Evolutionary conservation across 2,797 vertebrate species (phyloP).

Genomic region (Alfaro cultratus): DNA sequence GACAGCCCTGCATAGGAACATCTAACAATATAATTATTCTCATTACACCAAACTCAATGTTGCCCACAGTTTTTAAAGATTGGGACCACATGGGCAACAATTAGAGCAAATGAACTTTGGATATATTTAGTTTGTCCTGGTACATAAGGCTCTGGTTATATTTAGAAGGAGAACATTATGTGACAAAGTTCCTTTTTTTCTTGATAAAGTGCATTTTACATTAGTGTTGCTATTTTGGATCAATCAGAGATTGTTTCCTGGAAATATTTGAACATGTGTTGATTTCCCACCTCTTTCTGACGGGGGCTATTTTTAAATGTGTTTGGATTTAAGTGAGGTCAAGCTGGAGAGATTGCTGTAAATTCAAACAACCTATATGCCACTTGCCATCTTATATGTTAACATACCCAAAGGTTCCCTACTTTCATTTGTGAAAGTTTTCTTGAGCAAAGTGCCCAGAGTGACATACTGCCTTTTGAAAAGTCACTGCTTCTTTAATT

Average conservation of each 20-base stretch:
- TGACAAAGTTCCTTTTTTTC: not conserved
- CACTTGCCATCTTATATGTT: conserved; percentile 33
- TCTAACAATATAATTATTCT: conserved; percentile 39
- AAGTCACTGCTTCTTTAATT: conserved; percentile 47
- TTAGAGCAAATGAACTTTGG: conserved; percentile 56
- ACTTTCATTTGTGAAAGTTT: conserved; percentile 46
- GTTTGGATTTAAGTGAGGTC: conserved; percentile 20
- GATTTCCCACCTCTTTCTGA: conserved; percentile 41
- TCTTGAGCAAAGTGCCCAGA: conserved; percentile 32
- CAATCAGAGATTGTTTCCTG: not conserved
- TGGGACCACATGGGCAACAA: conserved; percentile 36
- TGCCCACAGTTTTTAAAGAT: not conserved
- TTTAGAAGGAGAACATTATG: not conserved
- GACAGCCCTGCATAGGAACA: conserved; percentile 13
- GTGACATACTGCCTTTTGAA: conserved; percentile 33
- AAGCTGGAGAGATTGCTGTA: not conserved
- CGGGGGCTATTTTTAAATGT: not conserved
- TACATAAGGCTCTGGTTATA: conserved; percentile 13
- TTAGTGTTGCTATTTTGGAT: not conserved
- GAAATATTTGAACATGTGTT: conserved; percentile 31
- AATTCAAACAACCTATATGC: conserved; percentile 7
- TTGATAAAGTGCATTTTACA: not conserved
- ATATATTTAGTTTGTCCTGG: conserved; percentile 37
- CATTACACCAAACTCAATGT: conserved; percentile 23
- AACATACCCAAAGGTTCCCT: conserved; percentile 26